These are phyloP conservation scores for Tipula vernalis DNA, from an alignment of 2,888 invertebrate genomes.

Conservation along the genomic window DNA sequence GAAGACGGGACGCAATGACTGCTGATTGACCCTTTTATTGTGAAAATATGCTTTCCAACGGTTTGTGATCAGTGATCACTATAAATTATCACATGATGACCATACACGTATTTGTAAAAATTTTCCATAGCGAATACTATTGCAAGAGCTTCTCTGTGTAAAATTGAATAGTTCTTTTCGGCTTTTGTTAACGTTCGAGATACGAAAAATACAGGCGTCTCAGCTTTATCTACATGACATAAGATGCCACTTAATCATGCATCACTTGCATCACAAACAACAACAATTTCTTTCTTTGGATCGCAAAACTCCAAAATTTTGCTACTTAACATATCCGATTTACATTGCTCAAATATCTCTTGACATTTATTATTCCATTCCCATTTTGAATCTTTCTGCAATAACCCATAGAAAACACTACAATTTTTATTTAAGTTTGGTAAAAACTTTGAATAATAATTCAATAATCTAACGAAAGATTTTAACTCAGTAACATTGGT, in stretches of 20 bases:
- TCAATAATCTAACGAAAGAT: too few species aligned
- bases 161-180: not conserved
- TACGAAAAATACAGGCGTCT: not conserved
- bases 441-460: too few species aligned
- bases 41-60: not conserved
- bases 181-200: not conserved
- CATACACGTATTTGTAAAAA: not conserved
- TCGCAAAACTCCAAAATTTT: not conserved
- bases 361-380: too few species aligned
- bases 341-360: too few species aligned
- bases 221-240: not conserved
- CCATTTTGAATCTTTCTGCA: too few species aligned
- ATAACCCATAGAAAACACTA: too few species aligned
- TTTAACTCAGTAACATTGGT: too few species aligned
- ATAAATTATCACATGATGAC: not conserved
- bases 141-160: not conserved
- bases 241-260: not conserved
- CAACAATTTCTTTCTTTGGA: not conserved
- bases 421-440: too few species aligned
- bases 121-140: not conserved
- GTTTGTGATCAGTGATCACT: not conserved
- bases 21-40: not conserved
- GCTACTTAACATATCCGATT: not conserved
- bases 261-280: not conserved
- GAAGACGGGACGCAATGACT: not conserved